Conservation (phyloP, 2,113 vertebrate genomes). For the Macrotis lagotis region DNA sequence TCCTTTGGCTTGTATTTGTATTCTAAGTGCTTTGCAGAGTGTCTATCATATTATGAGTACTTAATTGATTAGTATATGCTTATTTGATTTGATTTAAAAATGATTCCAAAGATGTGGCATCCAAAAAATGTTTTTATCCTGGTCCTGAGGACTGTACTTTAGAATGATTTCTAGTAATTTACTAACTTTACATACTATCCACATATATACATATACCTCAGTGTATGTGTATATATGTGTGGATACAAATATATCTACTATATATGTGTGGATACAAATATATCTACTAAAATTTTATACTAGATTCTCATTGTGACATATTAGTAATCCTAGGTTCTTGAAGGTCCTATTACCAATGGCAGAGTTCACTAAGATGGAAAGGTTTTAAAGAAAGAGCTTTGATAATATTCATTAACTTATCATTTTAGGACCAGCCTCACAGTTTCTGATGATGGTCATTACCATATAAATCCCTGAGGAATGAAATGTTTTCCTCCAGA, state of each 20-base stretch:
- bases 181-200: not conserved
- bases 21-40: not conserved
- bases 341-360: slow-evolving; percentile 13
- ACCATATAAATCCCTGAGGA: not conserved
- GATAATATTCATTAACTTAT: not conserved
- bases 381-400: not conserved
- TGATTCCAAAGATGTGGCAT: not conserved
- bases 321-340: not conserved
- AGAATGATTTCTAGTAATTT: slow-evolving; percentile 39
- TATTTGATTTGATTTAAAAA: not conserved
- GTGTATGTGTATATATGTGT: not conserved
- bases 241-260: not conserved
- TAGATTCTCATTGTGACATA: not conserved
- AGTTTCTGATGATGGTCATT: not conserved
- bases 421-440: not conserved
- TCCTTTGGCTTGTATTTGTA: not conserved
- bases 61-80: not conserved
- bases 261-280: not conserved
- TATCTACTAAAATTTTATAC: not conserved
- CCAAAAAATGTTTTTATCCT: slow-evolving; percentile 35
- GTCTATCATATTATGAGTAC: not conserved
- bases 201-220: not conserved
- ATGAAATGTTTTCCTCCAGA: not conserved
- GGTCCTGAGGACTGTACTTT: slow-evolving; percentile 45
- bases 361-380: not conserved